Percentiles rank a stretch among this genome's conserved stretches.
Evolutionary conservation across 2,113 vertebrate genomes (phyloP).

Genomic region (Clupea harengus): DNA sequence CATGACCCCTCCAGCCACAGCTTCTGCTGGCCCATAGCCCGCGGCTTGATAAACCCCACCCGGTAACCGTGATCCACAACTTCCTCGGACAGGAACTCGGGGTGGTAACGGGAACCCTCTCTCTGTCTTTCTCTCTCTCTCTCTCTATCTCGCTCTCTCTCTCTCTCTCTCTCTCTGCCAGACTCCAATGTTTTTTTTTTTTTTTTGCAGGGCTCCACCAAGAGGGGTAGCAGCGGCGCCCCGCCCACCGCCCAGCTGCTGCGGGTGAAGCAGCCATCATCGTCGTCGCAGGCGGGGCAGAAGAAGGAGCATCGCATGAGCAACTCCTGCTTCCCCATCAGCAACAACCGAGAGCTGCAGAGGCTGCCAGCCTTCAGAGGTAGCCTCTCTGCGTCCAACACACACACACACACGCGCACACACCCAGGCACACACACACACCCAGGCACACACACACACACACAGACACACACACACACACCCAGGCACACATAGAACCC

Average conservation of each 20-base stretch:
- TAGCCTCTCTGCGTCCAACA: constrained; percentile 52
- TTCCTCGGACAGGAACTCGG: constrained; percentile 51
- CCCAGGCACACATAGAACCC: no score
- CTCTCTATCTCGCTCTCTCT: not conserved
- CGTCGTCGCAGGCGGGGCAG: constrained; percentile 71
- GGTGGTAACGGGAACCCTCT: constrained; percentile 55
- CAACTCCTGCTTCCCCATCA: constrained; percentile 85
- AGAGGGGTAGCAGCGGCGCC: constrained; percentile 71
- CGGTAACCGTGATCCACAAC: constrained; percentile 45
- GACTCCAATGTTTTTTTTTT: constrained; percentile 44
- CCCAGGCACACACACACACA: no score
- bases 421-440: no score
- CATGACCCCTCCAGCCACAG: constrained; percentile 54
- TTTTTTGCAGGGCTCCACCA: constrained; percentile 75
- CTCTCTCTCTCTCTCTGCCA: not conserved
- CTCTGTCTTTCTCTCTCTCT: constrained; percentile 46
- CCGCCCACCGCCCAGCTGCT: constrained; percentile 76
- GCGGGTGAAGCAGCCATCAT: constrained; percentile 83
- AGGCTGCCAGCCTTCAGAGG: constrained; percentile 85
- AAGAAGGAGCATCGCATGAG: constrained; percentile 89
- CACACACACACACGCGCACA: not conserved
- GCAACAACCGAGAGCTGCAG: constrained; percentile 87
- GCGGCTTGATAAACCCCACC: constrained; percentile 25
- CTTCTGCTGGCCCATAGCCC: not conserved
- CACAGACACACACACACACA: not conserved